Conservation (phyloP, 2,113 vertebrate species). For the Mus spicilegus region DNA sequence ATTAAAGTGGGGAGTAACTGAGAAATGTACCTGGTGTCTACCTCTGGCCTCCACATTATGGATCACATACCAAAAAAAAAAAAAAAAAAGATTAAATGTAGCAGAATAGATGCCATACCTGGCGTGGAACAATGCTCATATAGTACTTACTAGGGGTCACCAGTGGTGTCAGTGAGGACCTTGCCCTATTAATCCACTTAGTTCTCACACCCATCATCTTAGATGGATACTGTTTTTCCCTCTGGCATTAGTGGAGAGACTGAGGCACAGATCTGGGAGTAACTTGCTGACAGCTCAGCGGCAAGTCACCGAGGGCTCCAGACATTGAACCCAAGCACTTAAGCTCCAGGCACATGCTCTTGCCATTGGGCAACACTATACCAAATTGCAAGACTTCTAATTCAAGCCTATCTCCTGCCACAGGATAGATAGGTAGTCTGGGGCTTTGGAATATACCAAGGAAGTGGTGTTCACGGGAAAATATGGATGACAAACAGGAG, state of each 20-base stretch:
- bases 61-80: no score
- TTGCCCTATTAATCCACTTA: not conserved
- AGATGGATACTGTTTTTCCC: not conserved
- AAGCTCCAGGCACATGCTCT: not conserved
- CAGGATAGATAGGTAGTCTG: rapidly evolving
- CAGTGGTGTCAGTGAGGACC: not conserved
- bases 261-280: not conserved
- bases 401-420: not conserved
- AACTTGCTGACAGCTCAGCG: not conserved
- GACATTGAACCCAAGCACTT: not conserved
- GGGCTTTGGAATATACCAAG: not conserved
- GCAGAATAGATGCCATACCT: not conserved
- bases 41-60: not conserved
- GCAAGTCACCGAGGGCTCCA: not conserved
- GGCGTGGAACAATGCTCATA: not conserved
- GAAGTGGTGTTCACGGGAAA: not conserved
- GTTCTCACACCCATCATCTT: not conserved
- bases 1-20: not conserved
- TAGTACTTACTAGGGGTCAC: not conserved
- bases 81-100: not conserved
- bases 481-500: not conserved
- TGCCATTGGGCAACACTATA: not conserved
- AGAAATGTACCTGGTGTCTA: no score
- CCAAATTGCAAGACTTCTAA: not conserved
- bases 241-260: constrained; percentile 25